Evolutionary conservation across 2,797 vertebrate species (phyloP).

Genomic region (Carduelis carduelis): DNA sequence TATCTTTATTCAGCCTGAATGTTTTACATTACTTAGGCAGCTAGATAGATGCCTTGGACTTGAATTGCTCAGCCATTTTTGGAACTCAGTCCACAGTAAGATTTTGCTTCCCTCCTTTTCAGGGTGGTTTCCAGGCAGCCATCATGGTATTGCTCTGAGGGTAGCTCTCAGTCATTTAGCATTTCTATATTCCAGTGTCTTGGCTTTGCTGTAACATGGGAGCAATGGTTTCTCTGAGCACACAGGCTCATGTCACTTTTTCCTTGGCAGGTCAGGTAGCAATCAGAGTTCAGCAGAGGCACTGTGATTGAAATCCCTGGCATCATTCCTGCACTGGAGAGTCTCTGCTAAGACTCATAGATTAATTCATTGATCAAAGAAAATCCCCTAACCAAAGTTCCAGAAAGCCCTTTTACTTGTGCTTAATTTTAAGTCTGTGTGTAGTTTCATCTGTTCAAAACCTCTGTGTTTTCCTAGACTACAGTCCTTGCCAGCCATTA

Average conservation of each 20-base stretch:
- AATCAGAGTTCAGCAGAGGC: neutral
- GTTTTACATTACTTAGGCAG: neutral
- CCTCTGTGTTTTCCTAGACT: neutral
- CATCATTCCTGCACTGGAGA: neutral
- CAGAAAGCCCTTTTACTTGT: neutral
- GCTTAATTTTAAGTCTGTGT: neutral
- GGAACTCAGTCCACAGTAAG: neutral
- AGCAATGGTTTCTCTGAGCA: neutral
- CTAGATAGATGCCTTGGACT: neutral
- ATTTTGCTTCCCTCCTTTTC: neutral
- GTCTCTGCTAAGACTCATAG: neutral
- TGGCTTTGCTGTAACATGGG: neutral
- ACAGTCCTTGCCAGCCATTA: neutral
- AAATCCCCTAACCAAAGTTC: neutral
- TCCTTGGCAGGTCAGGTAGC: neutral
- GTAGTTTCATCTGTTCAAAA: neutral
- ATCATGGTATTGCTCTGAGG: neutral
- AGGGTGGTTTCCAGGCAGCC: neutral
- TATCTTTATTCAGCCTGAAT: neutral
- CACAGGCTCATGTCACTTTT: neutral
- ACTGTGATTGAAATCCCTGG: neutral
- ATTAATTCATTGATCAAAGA: constrained; percentile 17
- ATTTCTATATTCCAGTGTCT: neutral
- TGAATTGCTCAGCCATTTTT: neutral
- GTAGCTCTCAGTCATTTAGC: neutral